phyloP scores from a whole-genome alignment of 2,797 vertebrate species.

The Pangasius sanitwongsei region DNA sequence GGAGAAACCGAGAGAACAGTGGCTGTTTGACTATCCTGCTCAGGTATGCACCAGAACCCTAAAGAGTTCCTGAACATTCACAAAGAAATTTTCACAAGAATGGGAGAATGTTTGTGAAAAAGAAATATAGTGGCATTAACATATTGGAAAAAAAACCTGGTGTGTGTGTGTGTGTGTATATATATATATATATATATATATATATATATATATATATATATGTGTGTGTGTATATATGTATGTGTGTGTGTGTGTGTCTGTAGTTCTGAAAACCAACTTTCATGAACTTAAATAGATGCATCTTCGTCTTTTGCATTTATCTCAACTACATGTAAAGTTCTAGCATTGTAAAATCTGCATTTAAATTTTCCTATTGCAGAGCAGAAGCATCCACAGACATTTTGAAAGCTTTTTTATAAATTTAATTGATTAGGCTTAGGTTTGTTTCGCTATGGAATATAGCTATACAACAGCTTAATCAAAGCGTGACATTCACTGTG shows the following conservation, averaged over 20 bases:
- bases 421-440: neutral
- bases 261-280: too few species aligned
- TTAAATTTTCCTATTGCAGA: too few species aligned
- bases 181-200: too few species aligned
- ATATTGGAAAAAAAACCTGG: too few species aligned
- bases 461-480: neutral
- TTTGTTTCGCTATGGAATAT: neutral
- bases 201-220: too few species aligned
- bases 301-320: neutral
- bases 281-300: neutral
- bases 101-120: constrained; percentile 5
- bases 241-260: too few species aligned
- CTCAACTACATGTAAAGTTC: neutral
- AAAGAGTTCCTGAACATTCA: constrained; percentile 28
- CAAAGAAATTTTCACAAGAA: neutral
- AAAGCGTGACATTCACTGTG: neutral
- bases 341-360: too few species aligned
- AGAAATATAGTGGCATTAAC: too few species aligned
- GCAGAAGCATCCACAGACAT: neutral
- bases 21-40: constrained; percentile 95
- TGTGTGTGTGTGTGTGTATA: too few species aligned
- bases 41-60: constrained; percentile 78
- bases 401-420: neutral
- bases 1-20: constrained; percentile 92
- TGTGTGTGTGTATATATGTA: rapidly evolving